Conservation (phyloP, 2,888 invertebrate species). For the Drosophila cyrtoloma region DNA sequence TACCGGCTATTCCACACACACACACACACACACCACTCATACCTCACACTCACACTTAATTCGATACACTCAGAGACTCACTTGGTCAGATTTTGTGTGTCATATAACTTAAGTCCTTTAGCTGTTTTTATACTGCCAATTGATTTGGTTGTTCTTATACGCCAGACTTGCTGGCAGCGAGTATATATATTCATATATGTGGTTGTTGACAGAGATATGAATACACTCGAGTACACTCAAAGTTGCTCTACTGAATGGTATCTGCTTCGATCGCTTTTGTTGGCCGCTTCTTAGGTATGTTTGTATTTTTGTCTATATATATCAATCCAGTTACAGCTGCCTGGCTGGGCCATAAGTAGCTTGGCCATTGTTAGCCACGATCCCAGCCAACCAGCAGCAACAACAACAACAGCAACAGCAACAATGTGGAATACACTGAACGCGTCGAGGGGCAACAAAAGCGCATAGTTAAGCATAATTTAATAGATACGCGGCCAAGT, state of each 20-base stretch:
- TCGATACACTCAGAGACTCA: slow-evolving; percentile 7
- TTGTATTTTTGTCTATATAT: neutral
- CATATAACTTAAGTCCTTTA: slow-evolving; percentile 14
- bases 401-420: slow-evolving; percentile 28
- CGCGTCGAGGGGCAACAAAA: slow-evolving; percentile 61
- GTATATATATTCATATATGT: neutral
- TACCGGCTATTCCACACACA: neutral
- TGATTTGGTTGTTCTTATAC: neutral
- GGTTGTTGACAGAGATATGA: slow-evolving; percentile 19
- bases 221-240: slow-evolving; percentile 13
- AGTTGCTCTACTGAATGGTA: slow-evolving; percentile 18
- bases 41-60: neutral
- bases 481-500: slow-evolving; percentile 72
- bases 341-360: slow-evolving; percentile 58
- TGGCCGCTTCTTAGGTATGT: slow-evolving; percentile 9
- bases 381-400: slow-evolving; percentile 16
- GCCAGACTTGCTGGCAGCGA: neutral
- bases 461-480: slow-evolving; percentile 79
- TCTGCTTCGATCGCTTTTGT: slow-evolving; percentile 42
- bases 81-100: neutral
- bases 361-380: slow-evolving; percentile 58
- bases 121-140: neutral
- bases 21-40: neutral
- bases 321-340: slow-evolving; percentile 33
- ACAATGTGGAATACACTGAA: slow-evolving; percentile 35